phyloP scores from a whole-genome alignment of 2,888 invertebrate genomes.

The Lamellibrachia columna region DNA sequence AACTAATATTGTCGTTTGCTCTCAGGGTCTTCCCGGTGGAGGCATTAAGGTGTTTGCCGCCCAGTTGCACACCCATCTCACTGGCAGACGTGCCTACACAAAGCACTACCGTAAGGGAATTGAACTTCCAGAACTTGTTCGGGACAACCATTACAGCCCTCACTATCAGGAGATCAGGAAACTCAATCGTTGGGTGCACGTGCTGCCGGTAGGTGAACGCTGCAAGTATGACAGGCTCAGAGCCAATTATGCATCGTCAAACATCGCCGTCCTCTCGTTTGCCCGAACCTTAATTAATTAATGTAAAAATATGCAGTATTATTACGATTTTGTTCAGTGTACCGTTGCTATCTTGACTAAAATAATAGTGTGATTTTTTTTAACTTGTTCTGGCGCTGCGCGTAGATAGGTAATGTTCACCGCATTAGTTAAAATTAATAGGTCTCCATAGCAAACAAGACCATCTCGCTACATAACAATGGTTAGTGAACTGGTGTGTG shows the following conservation, averaged over 20 bases:
- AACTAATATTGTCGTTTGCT: constrained; percentile 17
- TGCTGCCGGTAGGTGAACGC: constrained; percentile 65
- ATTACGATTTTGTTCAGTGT: not conserved
- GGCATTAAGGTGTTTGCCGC: constrained; percentile 95
- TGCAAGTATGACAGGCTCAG: not conserved
- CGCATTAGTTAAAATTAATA: no score
- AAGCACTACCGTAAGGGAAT: constrained; percentile 83
- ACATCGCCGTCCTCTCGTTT: not conserved
- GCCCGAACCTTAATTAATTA: not conserved
- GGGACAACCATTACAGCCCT: constrained; percentile 94
- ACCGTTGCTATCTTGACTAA: not conserved
- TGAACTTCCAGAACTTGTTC: constrained; percentile 83
- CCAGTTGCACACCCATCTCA: constrained; percentile 95
- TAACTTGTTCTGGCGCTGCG: no score
- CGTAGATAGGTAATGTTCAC: no score
- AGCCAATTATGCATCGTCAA: not conserved
- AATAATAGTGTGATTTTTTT: not conserved
- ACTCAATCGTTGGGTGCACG: constrained; percentile 79
- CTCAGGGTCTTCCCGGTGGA: constrained; percentile 71
- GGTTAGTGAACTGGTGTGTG: constrained; percentile 19
- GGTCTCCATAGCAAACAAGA: no score
- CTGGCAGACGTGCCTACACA: constrained; percentile 85
- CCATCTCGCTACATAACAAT: no score
- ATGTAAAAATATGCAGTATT: not conserved
- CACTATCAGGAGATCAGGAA: constrained; percentile 97